Evolutionary conservation across 1,140 invertebrate genomes (phyloP), one percentile per base, ranked within the genome.

Genomic region (Bombus haemorrhoidalis): DNA sequence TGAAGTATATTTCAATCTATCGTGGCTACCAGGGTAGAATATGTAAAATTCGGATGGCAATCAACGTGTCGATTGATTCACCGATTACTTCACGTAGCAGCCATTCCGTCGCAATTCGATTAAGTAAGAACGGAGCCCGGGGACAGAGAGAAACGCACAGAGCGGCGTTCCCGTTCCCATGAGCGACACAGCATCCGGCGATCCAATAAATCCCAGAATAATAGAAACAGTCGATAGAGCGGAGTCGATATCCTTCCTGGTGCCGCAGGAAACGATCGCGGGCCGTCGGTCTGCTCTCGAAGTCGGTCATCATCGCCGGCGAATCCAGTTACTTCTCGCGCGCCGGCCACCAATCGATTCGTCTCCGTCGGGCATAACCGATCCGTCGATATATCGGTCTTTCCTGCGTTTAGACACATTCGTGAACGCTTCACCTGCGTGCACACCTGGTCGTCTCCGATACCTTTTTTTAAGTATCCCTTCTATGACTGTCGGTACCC

Each of bases 361-460:
- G 93, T 94, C 90, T 92, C 90, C 91, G 92, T 93, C 90, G 88
- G 90, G 90, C 92, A 92, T 91, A 93, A 89, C 91, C 91, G 93
- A 93, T 93, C 93, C 88, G 85, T 87, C 81, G 86, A 92, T 92
- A 89, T 92, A 90, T 93, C 91, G 68, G 32, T 72, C 87, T 68
- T 87, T 90, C 85, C 88, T 85, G 88, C 72, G 75, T 89, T 90
- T 90, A 87, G 89, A 74, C 88, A 69, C 83, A 68, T 88, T 69
- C 77, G 74, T 25, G 32, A 37, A 69, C 43, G 78, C 77, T 88
- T 88, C 89, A 90, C 86, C 83, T 85, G 86, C 73, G 15, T 57
- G 81, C 76, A 75, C 87, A 87, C 75, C 82, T 81, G 69, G 41
- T 37, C 28, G 59, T 1, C 59, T 62, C 1, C 59, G 25, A 59